Base-by-base conservation (phyloP, 1,140 invertebrate species). In the Anastrepha ludens region DNA sequence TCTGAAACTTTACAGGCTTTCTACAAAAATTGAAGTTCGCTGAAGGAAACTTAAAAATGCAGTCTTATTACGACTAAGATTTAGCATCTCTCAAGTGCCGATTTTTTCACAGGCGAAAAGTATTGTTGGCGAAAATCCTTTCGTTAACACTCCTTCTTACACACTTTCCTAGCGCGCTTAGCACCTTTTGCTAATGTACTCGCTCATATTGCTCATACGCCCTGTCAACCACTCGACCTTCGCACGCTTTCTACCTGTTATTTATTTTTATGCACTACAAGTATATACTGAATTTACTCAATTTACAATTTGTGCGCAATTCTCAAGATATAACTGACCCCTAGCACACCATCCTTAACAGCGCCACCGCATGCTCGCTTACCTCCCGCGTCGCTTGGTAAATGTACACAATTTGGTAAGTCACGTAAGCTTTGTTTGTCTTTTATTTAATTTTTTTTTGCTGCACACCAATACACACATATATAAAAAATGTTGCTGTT, bases 401-500 rank as follows among this genome's bases (percentile, higher is more conserved):
- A 58, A 58, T 17, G 44, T 41, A 55, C 50, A 78, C 17, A 78
- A 78, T 50, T 39, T 78, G 17, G 5, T 29, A 67, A 11, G 7
- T 78, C 50, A 20, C 13, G 17, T 20, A 13, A 58, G 47, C 7
- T 29, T 55, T 15, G 50, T 55, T 74, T 74, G 39, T 17, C 9
- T 20, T 81, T 81, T 29, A 11, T 29, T 50, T 81, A 81, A 81
- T 29, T 67, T 29, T 29, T 58, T 20, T 81, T 81, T 55, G 74
- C 74, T 55, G 74, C 74, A 81, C 74, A 81, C 74, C 74, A 81
- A 81, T 81, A 81, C 74, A 81, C 74, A 81, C 47, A 81, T 81
- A 55, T 81, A 15, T 47, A 81, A 50, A 81, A 50, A 50, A 11
- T 3, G 29, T 67, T 3, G 64, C 64, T 74, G 70, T 74, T 74